These are phyloP conservation scores for Heteronetta atricapilla DNA, from an alignment of 2,113 vertebrate genomes.

Conservation along the genomic window DNA sequence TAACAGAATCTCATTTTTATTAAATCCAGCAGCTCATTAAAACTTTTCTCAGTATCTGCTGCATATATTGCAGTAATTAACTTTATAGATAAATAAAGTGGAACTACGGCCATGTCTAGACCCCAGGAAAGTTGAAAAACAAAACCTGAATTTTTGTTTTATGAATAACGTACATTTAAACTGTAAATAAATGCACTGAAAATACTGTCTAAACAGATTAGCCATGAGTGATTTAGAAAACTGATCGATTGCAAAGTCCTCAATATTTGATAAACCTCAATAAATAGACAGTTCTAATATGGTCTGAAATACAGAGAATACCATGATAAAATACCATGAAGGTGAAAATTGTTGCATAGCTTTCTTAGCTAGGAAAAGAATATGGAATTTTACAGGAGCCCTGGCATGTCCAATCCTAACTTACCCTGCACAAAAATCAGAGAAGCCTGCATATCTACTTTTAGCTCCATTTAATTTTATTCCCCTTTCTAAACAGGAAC, in stretches of 20 bases:
- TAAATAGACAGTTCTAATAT: neutral
- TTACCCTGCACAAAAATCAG: neutral
- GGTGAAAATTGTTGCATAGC: neutral
- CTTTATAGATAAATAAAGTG: neutral
- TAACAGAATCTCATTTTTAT: neutral
- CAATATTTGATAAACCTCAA: neutral
- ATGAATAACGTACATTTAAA: neutral
- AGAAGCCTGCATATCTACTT: neutral
- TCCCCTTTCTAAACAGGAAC: neutral
- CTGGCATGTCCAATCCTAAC: neutral
- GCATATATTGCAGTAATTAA: neutral
- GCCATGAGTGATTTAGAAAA: neutral
- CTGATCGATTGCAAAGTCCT: neutral
- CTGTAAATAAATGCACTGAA: neutral
- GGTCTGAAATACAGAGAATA: neutral
- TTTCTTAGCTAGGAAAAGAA: neutral
- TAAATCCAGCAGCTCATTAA: neutral
- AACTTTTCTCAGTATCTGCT: neutral
- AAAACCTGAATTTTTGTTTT: neutral
- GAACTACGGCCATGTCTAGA: neutral
- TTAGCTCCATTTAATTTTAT: neutral
- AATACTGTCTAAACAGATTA: neutral
- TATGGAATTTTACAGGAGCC: neutral
- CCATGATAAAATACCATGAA: neutral
- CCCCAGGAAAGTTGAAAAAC: neutral